These are phyloP conservation scores for Cranoglanis bouderius DNA, from an alignment of 2,113 vertebrate genomes.

Conservation along the genomic window DNA sequence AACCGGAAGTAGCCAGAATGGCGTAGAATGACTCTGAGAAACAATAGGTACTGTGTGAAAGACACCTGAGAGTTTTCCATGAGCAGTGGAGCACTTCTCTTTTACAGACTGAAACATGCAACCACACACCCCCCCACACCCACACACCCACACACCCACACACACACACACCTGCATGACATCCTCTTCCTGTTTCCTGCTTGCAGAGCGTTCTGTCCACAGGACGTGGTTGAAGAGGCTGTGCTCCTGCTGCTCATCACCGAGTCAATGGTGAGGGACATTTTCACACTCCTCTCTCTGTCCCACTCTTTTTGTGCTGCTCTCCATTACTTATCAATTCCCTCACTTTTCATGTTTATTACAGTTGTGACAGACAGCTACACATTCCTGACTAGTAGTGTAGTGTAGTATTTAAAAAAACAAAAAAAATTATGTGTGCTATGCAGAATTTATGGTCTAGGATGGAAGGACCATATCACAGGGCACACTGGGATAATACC, in stretches of 20 bases:
- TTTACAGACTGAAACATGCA: slow-evolving; percentile 65
- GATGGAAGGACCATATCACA: neutral
- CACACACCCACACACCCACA: slow-evolving; percentile 33
- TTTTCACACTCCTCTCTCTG: slow-evolving; percentile 37
- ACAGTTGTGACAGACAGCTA: neutral
- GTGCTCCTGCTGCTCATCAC: slow-evolving; percentile 93
- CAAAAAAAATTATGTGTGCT: neutral
- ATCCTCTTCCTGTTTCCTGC: slow-evolving; percentile 63
- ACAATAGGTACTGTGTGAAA: slow-evolving; percentile 3
- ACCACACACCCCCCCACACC: slow-evolving; percentile 46
- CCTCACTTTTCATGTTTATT: neutral
- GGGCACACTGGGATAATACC: neutral
- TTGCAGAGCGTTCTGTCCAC: slow-evolving; percentile 92
- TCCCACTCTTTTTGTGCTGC: neutral
- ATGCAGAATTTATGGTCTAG: neutral
- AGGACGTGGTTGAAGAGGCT: slow-evolving; percentile 96
- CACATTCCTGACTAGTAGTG: neutral
- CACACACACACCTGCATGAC: slow-evolving; percentile 55
- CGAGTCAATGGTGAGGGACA: slow-evolving; percentile 93
- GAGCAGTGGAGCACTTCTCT: slow-evolving; percentile 60
- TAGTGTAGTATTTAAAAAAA: neutral
- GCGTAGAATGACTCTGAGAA: neutral
- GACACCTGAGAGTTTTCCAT: slow-evolving; percentile 59
- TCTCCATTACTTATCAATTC: neutral
- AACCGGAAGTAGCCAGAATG: neutral